Evolutionary conservation across 1,140 invertebrate species (phyloP), one percentile per base, ranked within the genome.

Genomic region (Aphaenogaster ashmeadi): DNA sequence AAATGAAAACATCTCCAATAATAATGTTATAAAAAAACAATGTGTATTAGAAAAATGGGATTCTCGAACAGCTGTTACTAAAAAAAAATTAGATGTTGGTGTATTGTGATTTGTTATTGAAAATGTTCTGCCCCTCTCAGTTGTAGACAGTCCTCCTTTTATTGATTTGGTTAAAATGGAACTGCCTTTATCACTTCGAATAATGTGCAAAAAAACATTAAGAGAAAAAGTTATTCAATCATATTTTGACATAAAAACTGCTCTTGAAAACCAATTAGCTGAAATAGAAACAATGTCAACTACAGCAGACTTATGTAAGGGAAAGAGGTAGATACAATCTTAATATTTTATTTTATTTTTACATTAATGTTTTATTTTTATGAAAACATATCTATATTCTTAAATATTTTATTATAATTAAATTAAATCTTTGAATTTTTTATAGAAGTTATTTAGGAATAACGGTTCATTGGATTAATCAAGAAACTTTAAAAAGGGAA

Each of bases 371-470:
- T 50, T 71, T 33, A 44, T 72, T 44, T 44, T 41, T 41, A 75
- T 56, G 11, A 56, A 75, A n/a, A n/a, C 27, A n/a, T 60, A 8
- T 77, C 18, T 75, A 41, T 4, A 38, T 56, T 44, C 33, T 56
- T 74, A 15, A 52, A 52, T 38, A n/a, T n/a, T 56, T 77, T 60
- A n/a, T 77, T 33, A 77, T 62, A 62, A 62, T 62, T 36, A 36
- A 77, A 18, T 41, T 18, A 18, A 18, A 77, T 41, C 3, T 58
- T 5, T 60, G 27, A 44, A 27, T 41, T 75, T 60, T 27, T 77
- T 21, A 6, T 60, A 72, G 41, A 47, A 74, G 66, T 58, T 83
- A 56, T 47, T 60, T 83, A 15, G 67, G 54, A 33, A 50, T 72
- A n/a, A 83, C 80, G 0, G 41, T n/a, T 1, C 67, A 83, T 44